Conservation (phyloP, 2,113 vertebrate species). For the Coracopsis vasa region DNA sequence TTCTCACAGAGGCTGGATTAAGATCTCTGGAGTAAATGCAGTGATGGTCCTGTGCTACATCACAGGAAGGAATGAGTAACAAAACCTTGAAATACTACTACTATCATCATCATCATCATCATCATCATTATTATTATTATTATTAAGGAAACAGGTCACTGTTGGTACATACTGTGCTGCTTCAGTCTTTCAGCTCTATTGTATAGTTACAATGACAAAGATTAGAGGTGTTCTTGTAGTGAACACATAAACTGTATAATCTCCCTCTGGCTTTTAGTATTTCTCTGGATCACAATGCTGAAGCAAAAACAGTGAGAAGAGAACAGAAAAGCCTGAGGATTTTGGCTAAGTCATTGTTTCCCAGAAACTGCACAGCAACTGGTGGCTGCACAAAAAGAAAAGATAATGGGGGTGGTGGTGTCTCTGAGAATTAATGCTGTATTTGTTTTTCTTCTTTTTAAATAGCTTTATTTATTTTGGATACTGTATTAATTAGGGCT, state of each 20-base stretch:
- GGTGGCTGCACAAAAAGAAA: not conserved
- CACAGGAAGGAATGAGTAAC: not conserved
- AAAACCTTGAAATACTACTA: not conserved
- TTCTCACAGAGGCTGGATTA: constrained; percentile 18
- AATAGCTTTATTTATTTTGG: not conserved
- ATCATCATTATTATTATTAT: no score
- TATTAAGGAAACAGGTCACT: not conserved
- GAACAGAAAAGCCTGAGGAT: not conserved
- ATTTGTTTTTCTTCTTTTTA: not conserved
- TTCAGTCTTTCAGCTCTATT: not conserved
- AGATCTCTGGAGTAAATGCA: not conserved
- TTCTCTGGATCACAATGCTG: not conserved
- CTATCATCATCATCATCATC: no score
- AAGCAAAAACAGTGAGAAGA: not conserved
- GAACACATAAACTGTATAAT: not conserved
- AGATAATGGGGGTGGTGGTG: accelerated
- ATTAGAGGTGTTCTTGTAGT: not conserved
- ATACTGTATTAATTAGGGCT: not conserved
- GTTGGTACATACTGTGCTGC: not conserved
- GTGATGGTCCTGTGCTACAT: not conserved
- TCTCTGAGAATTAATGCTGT: not conserved
- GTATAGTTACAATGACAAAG: not conserved
- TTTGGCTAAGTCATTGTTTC: not conserved
- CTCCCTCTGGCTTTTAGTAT: not conserved
- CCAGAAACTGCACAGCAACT: not conserved